Conservation (phyloP, 2,113 vertebrate species). For the Amphiprion ocellaris region DNA sequence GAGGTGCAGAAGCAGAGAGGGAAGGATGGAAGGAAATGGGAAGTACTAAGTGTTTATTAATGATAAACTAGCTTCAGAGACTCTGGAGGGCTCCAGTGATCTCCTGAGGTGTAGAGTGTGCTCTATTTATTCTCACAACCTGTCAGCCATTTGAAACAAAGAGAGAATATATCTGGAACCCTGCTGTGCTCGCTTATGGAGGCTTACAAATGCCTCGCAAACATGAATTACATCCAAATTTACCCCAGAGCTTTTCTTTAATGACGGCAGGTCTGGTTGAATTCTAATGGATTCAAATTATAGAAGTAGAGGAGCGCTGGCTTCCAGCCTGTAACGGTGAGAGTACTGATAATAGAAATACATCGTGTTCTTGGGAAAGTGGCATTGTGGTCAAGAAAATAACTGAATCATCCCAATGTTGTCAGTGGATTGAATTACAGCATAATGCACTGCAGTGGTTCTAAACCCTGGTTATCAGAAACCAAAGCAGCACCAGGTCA, state of each 20-base stretch:
- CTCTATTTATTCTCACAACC: slow-evolving; percentile 71
- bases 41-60: slow-evolving; percentile 76
- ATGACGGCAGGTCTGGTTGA: slow-evolving; percentile 35
- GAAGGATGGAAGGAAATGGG: slow-evolving; percentile 47
- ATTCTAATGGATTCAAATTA: slow-evolving; percentile 53
- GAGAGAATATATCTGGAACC: slow-evolving; percentile 58
- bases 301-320: background rate
- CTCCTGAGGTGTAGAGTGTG: slow-evolving; percentile 65
- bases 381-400: background rate
- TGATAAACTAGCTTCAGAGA: slow-evolving; percentile 70
- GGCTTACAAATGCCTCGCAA: slow-evolving; percentile 52
- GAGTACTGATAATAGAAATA: background rate
- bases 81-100: slow-evolving; percentile 62
- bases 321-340: background rate
- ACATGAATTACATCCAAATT: slow-evolving; percentile 60
- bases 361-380: background rate
- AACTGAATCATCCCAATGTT: background rate
- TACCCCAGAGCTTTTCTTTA: slow-evolving; percentile 55
- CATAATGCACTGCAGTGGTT: background rate
- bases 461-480: background rate
- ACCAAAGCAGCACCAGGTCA: background rate
- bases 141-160: slow-evolving; percentile 67
- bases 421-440: background rate
- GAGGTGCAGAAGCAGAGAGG: slow-evolving; percentile 23
- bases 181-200: slow-evolving; percentile 67